Evolutionary conservation across 1,140 invertebrate genomes (phyloP).

Genomic region (Drosophila willistoni): DNA sequence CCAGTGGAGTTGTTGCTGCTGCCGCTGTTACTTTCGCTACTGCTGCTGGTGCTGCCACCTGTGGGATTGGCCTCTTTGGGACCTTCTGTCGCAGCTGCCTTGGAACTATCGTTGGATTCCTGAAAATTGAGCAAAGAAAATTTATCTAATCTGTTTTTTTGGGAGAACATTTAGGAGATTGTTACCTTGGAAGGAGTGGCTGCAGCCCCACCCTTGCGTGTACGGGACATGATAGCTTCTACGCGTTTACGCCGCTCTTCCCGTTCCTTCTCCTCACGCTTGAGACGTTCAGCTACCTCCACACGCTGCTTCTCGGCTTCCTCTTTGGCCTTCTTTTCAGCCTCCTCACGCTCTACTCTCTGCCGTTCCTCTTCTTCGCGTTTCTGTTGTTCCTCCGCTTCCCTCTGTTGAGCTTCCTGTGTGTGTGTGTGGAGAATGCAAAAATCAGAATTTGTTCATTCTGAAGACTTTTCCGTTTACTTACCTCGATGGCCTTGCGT

Average conservation of each 20-base stretch:
- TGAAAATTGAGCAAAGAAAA: neutral
- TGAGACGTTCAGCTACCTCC: conserved; percentile 89
- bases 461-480: neutral
- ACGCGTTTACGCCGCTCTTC: conserved; percentile 90
- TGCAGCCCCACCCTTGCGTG: conserved; percentile 85
- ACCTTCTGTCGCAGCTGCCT: conserved; percentile 82
- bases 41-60: conserved; percentile 46
- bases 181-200: conserved; percentile 83
- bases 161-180: neutral
- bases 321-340: conserved; percentile 89
- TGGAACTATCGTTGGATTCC: conserved; percentile 79
- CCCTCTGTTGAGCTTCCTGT: conserved; percentile 86
- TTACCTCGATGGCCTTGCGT: conserved; percentile 87
- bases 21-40: conserved; percentile 28
- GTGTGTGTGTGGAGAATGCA: neutral
- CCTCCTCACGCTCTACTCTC: conserved; percentile 90
- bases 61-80: conserved; percentile 80
- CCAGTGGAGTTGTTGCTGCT: conserved; percentile 67
- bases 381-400: conserved; percentile 86
- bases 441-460: neutral
- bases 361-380: conserved; percentile 88
- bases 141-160: neutral
- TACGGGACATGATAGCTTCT: conserved; percentile 92
- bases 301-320: conserved; percentile 90
- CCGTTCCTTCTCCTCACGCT: conserved; percentile 91